Evolutionary conservation across 2,113 vertebrate species (phyloP).

Genomic region (Tragelaphus buxtoni): DNA sequence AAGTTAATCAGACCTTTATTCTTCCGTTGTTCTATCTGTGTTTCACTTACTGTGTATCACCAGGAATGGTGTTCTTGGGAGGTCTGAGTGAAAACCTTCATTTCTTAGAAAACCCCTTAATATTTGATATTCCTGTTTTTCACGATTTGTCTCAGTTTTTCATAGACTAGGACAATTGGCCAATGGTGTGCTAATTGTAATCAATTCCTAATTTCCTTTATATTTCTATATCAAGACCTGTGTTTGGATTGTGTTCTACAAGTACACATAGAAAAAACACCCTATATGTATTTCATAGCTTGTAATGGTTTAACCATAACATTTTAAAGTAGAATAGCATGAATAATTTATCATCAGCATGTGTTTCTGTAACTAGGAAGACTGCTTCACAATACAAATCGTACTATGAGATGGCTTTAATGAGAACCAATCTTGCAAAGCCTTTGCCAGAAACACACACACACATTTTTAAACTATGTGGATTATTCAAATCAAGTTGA

Average conservation of each 20-base stretch:
- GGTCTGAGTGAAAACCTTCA: background rate
- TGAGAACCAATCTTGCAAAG: background rate
- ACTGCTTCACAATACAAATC: background rate
- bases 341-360: conserved; percentile 11
- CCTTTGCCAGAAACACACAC: background rate
- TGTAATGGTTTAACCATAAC: background rate
- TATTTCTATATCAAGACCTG: background rate
- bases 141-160: background rate
- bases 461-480: background rate
- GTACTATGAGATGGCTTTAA: background rate
- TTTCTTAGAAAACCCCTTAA: background rate
- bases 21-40: background rate
- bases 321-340: background rate
- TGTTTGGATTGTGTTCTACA: background rate
- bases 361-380: conserved; percentile 32
- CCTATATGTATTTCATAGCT: background rate
- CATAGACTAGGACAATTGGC: background rate
- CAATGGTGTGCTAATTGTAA: background rate
- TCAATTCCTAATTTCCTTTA: background rate
- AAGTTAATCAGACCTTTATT: background rate
- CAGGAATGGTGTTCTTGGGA: background rate
- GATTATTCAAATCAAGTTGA: conserved; percentile 20
- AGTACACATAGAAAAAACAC: background rate
- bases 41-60: background rate
- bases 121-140: background rate